These are phyloP conservation scores for Sturnira hondurensis DNA, from an alignment of 2,113 vertebrate genomes.

Conservation along the genomic window DNA sequence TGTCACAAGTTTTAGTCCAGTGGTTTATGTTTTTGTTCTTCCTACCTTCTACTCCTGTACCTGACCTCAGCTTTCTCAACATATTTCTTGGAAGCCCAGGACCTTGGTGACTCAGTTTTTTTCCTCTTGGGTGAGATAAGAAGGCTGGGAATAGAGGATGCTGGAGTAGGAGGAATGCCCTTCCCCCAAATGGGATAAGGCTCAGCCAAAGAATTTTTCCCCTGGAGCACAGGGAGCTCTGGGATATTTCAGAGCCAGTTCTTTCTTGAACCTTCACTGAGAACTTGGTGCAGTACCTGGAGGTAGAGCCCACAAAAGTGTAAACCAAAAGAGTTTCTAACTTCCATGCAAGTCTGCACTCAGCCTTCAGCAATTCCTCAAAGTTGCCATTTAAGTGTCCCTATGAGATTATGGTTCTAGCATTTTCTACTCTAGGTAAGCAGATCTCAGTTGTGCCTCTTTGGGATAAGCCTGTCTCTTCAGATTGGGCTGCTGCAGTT, in stretches of 20 bases:
- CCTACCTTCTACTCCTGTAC: neutral
- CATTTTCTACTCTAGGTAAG: conserved; percentile 44
- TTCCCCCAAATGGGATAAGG: neutral
- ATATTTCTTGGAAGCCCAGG: conserved; percentile 24
- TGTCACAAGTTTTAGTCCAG: neutral
- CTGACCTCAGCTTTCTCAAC: neutral
- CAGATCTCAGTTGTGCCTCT: neutral
- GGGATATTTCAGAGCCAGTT: conserved; percentile 9
- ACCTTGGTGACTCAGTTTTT: neutral
- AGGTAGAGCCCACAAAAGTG: neutral
- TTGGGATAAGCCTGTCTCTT: neutral
- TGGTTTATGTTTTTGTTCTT: conserved; percentile 1
- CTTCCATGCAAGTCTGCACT: neutral
- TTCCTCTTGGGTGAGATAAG: neutral
- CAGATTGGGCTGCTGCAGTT: neutral
- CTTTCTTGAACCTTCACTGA: conserved; percentile 33
- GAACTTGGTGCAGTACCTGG: neutral
- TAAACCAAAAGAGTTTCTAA: neutral
- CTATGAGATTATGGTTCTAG: neutral
- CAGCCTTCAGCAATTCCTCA: neutral
- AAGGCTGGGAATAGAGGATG: neutral
- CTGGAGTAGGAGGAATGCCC: conserved; percentile 36
- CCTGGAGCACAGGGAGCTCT: conserved; percentile 41
- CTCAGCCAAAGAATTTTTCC: conserved; percentile 54
- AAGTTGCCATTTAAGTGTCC: neutral